Conservation (phyloP, 2,797 vertebrate species). For the Amblyopsis hoosieri region DNA sequence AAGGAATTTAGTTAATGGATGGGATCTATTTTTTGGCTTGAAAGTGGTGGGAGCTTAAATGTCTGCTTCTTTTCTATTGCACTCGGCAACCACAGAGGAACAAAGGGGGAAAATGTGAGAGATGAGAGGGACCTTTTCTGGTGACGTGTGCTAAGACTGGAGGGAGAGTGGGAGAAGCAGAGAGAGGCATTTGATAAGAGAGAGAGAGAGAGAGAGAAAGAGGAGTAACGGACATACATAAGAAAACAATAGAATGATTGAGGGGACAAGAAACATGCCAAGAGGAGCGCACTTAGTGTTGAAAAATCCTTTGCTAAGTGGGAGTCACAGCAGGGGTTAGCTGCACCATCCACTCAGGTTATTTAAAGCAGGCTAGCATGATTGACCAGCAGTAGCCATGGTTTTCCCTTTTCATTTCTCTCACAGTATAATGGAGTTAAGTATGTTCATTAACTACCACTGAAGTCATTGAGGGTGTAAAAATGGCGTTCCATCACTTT, state of each 20-base stretch:
- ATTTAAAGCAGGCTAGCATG: too few relatives aligned
- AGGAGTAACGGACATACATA: background rate
- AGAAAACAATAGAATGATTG: background rate
- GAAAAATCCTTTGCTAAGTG: too few relatives aligned
- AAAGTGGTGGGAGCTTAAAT: constrained; percentile 8
- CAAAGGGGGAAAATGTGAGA: background rate
- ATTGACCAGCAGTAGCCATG: too few relatives aligned
- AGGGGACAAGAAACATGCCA: background rate
- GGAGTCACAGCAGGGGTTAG: too few relatives aligned
- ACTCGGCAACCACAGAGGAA: constrained; percentile 38
- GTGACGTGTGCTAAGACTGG: background rate
- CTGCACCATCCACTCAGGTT: too few relatives aligned
- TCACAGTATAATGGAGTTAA: too few relatives aligned
- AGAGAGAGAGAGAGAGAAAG: background rate
- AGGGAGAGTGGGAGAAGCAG: background rate
- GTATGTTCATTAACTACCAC: too few relatives aligned
- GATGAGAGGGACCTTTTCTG: background rate
- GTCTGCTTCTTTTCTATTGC: constrained; percentile 33
- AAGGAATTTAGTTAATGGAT: too few relatives aligned
- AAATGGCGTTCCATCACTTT: too few relatives aligned
- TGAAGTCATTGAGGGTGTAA: too few relatives aligned
- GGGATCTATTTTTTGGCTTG: constrained; percentile 4
- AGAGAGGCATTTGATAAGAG: background rate
- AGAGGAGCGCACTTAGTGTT: background rate
- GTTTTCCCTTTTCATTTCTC: too few relatives aligned